Base-by-base conservation (phyloP, 2,888 invertebrate species). In the Thera obeliscata region DNA sequence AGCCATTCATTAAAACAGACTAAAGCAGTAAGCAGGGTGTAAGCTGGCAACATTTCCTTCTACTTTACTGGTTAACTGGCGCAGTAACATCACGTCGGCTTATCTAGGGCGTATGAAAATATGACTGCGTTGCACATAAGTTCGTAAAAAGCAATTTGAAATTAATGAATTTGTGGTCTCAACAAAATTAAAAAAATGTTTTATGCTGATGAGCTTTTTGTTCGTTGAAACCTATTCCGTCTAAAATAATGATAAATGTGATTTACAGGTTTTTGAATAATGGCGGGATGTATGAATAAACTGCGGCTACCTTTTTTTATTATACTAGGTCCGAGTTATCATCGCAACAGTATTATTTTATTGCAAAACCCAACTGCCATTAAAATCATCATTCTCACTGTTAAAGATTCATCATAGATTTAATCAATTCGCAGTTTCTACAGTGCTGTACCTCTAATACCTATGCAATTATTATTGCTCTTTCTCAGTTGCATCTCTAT, bases 21-120 rank as follows among this genome's bases (percentile, higher is more conserved):
- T 46, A 8, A 46, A 7, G 2, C 7, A 8, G 2, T 9, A 9
- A 43, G 43, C 2, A 9, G 43, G 3, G 2, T 46, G 9, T 52
- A 46, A 50, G 65, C 36, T 69, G 67, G 64, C 65, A 66, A 66
- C 63, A 64, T 59, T 64, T 56, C 33, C 43, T 12, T 54, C 55
- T 65, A 57, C 64, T 48, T 68, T 61, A 58, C 52, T 63, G 60
- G 66, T 56, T 67, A 66, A 62, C 79, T 82, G 76, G 70, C 76
- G 76, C 79, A 78, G 80, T 82, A 78, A 78, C 75, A 74, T 79
- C 76, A 78, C 81, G 76, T 79, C 75, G 73, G 77, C 75, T 82
- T 86, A 87, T 88, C 82, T 87, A 76, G 88, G 84, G 84, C 89
- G 83, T 87, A 82, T 63, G 63, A 66, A 67, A 67, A 61, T 69